Percentiles rank a stretch among this genome's conserved stretches.
phyloP scores from a whole-genome alignment of 2,888 invertebrate genomes.

The Coremacera marginata region DNA sequence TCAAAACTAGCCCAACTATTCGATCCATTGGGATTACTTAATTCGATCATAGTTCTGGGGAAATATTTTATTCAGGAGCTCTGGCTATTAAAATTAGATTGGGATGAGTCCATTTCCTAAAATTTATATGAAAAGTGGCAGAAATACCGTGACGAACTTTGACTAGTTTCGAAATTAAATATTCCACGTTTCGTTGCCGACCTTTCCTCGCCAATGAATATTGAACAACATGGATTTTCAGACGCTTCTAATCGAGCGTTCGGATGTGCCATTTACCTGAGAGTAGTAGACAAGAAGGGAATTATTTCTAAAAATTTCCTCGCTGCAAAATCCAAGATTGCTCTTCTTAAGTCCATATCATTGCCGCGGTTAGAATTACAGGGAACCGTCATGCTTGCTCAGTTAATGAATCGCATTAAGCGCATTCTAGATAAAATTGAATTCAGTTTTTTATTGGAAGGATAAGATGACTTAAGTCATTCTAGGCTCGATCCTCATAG shows the following conservation, averaged over 20 bases:
- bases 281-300: neutral
- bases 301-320: slow-evolving; percentile 27
- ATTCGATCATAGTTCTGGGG: slow-evolving; percentile 33
- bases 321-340: slow-evolving; percentile 31
- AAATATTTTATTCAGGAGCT: too few species aligned
- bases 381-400: slow-evolving; percentile 36
- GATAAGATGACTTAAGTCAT: too few species aligned
- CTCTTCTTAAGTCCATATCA: slow-evolving; percentile 24
- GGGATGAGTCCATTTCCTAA: slow-evolving; percentile 18
- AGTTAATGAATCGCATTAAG: slow-evolving; percentile 35
- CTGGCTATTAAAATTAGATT: slow-evolving; percentile 26
- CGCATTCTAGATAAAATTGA: neutral
- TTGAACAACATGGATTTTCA: slow-evolving; percentile 38
- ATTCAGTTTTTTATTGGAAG: too few species aligned
- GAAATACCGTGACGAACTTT: neutral
- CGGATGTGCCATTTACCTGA: slow-evolving; percentile 31
- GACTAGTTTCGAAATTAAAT: neutral
- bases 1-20: slow-evolving; percentile 31
- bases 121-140: slow-evolving; percentile 3
- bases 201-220: neutral
- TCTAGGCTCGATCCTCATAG: too few species aligned
- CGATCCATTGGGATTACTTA: too few species aligned
- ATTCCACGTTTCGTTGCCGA: neutral
- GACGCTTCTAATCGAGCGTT: slow-evolving; percentile 31
- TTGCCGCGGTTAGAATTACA: slow-evolving; percentile 41